A percentile compares a stretch with the other conserved stretches of the same genome.
phyloP scores from a whole-genome alignment of 2,797 vertebrate genomes.

The Pipistrellus pipistrellus region DNA sequence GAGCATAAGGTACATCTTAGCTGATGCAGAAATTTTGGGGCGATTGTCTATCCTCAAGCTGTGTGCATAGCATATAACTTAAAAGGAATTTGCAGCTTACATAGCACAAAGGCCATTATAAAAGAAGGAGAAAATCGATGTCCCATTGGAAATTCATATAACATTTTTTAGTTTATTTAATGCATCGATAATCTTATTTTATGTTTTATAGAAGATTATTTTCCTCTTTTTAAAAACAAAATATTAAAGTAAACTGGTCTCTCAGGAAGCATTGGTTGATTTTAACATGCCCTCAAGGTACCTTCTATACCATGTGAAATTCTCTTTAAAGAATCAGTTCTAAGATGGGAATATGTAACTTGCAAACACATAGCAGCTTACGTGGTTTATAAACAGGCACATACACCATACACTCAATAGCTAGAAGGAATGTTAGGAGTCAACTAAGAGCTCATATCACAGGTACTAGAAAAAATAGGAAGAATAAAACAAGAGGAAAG shows the following conservation, averaged over 20 bases:
- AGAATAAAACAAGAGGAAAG: background rate
- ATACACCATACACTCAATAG: background rate
- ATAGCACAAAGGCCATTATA: background rate
- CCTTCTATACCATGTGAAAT: background rate
- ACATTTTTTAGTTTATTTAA: conserved; percentile 22
- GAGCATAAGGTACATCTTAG: background rate
- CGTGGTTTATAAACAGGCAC: background rate
- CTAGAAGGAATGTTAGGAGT: background rate
- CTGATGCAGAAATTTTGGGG: background rate
- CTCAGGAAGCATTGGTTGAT: background rate
- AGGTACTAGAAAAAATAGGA: background rate
- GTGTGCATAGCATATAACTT: background rate
- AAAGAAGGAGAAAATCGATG: conserved; percentile 30
- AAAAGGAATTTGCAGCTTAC: background rate
- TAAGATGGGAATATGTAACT: background rate
- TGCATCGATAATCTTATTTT: conserved; percentile 36
- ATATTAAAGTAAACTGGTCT: background rate
- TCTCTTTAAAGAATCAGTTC: background rate
- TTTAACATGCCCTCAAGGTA: background rate
- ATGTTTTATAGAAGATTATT: background rate
- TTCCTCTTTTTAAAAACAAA: conserved; percentile 46
- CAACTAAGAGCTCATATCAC: background rate
- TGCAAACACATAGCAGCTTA: background rate
- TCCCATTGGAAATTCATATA: background rate
- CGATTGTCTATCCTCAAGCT: background rate